A percentile compares a stretch with the other conserved stretches of the same genome.
These are phyloP conservation scores for Taeniopygia guttata DNA, from an alignment of 2,797 vertebrate genomes.

Conservation along the genomic window DNA sequence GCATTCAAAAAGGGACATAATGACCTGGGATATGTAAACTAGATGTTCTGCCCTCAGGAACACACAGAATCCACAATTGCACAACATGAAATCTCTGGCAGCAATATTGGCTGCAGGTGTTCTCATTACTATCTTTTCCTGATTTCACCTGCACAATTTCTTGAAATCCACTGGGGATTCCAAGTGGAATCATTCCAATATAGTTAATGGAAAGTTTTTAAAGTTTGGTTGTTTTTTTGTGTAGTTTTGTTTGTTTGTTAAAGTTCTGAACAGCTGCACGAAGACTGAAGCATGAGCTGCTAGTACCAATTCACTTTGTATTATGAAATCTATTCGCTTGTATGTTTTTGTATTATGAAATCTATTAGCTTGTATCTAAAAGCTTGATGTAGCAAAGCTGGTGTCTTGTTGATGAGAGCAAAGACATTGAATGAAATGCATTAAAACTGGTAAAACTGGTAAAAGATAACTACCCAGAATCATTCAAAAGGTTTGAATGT, in stretches of 20 bases:
- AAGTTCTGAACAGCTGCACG: background rate
- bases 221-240: background rate
- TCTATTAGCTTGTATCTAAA: background rate
- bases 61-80: background rate
- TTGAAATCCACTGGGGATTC: background rate
- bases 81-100: background rate
- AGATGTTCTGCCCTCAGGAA: background rate
- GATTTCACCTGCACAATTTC: background rate
- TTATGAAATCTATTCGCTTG: background rate
- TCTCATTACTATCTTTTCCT: background rate
- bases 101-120: background rate
- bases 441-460: background rate
- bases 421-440: background rate
- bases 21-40: background rate
- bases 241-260: background rate
- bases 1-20: background rate
- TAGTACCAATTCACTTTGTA: background rate
- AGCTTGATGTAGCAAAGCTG: constrained; percentile 5
- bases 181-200: background rate
- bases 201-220: background rate
- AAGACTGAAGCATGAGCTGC: background rate
- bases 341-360: background rate
- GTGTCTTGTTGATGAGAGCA: constrained; percentile 34
- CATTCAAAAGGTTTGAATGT: constrained; percentile 9
- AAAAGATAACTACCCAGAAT: constrained; percentile 5